Percentiles rank a stretch among this genome's conserved stretches.
phyloP scores from a whole-genome alignment of 2,888 invertebrate species.

The Rugalucina vietnamica region DNA sequence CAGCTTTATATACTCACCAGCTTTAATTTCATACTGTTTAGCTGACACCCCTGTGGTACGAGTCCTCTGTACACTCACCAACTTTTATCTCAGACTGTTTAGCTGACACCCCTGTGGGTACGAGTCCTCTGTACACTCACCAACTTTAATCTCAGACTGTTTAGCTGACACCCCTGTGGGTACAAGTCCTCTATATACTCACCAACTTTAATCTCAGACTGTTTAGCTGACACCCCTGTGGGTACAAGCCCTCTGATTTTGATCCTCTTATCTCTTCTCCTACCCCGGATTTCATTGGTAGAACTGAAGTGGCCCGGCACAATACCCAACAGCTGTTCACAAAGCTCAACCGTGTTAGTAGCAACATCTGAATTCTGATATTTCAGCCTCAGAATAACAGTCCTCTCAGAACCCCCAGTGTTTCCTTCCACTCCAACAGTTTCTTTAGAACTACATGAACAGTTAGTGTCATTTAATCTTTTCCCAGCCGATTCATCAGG shows the following conservation, averaged over 20 bases:
- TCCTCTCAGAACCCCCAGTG: not conserved
- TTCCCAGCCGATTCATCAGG: not conserved
- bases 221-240: conserved; percentile 65
- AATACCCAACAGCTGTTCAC: conserved; percentile 55
- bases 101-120: conserved; percentile 65
- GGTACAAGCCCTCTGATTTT: conserved; percentile 65
- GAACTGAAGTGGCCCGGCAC: conserved; percentile 59
- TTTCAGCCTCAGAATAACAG: conserved; percentile 37
- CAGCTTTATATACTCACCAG: no score
- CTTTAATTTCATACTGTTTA: no score
- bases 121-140: conserved; percentile 61
- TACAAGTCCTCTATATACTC: conserved; percentile 12
- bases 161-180: conserved; percentile 65
- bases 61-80: conserved; percentile 62
- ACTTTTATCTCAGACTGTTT: conserved; percentile 64
- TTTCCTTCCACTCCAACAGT: not conserved
- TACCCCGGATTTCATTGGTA: conserved; percentile 18
- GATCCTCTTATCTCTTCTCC: conserved; percentile 48
- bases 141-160: conserved; percentile 63
- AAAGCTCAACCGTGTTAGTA: conserved; percentile 43
- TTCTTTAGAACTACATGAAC: not conserved
- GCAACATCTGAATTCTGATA: conserved; percentile 2
- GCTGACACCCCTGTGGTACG: no score
- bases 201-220: conserved; percentile 67
- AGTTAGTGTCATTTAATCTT: not conserved